Evolutionary conservation across 2,113 vertebrate species (phyloP), one percentile per base, ranked within the genome.

Genomic region (Miniopterus natalensis): DNA sequence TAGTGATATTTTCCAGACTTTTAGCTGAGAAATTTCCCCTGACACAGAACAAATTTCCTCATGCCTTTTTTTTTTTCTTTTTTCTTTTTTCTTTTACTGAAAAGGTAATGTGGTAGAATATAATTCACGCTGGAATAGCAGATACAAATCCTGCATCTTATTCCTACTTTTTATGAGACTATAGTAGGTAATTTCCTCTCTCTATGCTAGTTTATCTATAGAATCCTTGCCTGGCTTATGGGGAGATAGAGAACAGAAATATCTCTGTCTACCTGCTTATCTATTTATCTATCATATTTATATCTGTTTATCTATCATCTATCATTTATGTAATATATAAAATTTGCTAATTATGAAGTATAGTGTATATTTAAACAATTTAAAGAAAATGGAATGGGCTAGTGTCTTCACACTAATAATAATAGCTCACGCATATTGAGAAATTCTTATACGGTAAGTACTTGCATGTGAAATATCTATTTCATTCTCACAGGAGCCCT

Each of bases 51-150:
- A 55, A 40, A 71, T 78, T 49, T 61, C 12, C 3, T 89, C 2
- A 25, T 71, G 6, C 36, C 95, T 93, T 8, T 49, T 65, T 65
- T 55, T 65, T 96, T 92, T 8, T 45, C 61, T 65, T 65, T 55
- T 65, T 96, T 92, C 6, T 51, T 51, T 51, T 65, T 96, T 91
- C 6, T 49, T 70, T 74, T 87, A 31, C 79, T 87, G 3, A 15
- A 80, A 71, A 84, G 47, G 29, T 27, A 65, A 14, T 65, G 36
- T 51, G 2, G 1, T 57, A 47, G 15, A 75, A 4, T 70, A 18
- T 74, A 79, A 75, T 18, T 23, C 78, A 20, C 31, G 31, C 4
- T 59, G 1, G 51, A 29, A 79, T 6, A 40, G 11, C 51, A 40
- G n/a, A 53, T 2, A 11, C 1, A 40, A 6, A n/a, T 83, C 80